These are phyloP conservation scores for Sorex maritimensis DNA, from an alignment of 2,797 vertebrate genomes.

Conservation along the genomic window DNA sequence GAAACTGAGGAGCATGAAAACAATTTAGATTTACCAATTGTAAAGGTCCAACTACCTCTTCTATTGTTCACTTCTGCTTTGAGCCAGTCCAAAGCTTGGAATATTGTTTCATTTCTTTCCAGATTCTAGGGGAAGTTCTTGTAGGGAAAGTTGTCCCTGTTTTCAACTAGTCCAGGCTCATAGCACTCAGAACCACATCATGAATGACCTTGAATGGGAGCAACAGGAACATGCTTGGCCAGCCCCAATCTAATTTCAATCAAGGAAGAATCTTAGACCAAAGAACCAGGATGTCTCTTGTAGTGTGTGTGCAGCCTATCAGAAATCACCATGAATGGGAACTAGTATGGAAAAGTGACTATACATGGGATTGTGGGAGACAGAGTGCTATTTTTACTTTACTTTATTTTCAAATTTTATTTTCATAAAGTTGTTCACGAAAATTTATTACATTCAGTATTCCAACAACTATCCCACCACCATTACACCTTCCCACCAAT, in stretches of 20 bases:
- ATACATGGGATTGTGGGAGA: no score
- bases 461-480: no score
- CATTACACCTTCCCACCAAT: no score
- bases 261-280: neutral
- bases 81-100: neutral
- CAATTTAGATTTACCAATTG: neutral
- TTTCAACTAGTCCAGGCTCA: neutral
- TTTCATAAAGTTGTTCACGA: no score
- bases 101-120: neutral
- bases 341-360: neutral
- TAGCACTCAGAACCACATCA: neutral
- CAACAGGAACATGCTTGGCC: no score
- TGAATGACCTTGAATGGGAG: neutral
- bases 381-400: no score
- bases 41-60: neutral
- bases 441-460: no score
- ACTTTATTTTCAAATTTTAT: no score
- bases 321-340: neutral
- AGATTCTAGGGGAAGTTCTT: neutral
- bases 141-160: neutral
- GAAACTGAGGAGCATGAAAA: neutral
- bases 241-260: neutral
- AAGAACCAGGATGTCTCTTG: neutral
- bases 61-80: neutral
- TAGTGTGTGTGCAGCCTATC: neutral